These are phyloP conservation scores for Drosophila chauvacae DNA, from an alignment of 1,140 invertebrate genomes.

Conservation along the genomic window DNA sequence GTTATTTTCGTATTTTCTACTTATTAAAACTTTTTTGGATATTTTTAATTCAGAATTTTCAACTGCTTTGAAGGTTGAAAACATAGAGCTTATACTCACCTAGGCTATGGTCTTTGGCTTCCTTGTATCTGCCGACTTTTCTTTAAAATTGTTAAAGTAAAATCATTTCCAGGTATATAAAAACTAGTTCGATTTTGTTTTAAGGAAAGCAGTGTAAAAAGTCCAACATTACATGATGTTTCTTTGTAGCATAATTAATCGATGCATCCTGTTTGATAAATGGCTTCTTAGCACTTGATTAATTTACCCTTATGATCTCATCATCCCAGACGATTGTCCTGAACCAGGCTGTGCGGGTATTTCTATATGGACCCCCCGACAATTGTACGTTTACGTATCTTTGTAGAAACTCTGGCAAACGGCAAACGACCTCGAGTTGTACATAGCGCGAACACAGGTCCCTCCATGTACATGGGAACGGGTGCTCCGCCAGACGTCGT, in stretches of 20 bases:
- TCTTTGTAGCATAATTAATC: slow-evolving; percentile 9
- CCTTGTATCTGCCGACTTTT: neutral
- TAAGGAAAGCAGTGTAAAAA: neutral
- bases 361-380: neutral
- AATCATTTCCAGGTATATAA: neutral
- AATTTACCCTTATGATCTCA: slow-evolving; percentile 2
- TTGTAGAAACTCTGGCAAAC: slow-evolving; percentile 18
- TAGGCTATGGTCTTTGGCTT: neutral
- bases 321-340: slow-evolving; percentile 10
- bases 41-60: neutral
- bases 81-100: too few relatives aligned
- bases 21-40: too few relatives aligned
- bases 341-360: neutral
- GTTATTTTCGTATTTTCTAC: too few relatives aligned
- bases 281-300: slow-evolving; percentile 5
- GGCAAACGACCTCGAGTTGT: slow-evolving; percentile 72
- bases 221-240: neutral
- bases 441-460: slow-evolving; percentile 19
- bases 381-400: neutral
- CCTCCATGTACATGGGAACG: neutral
- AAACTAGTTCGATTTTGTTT: neutral
- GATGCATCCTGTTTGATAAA: neutral
- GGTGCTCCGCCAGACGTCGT: slow-evolving; percentile 32
- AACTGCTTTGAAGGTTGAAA: too few relatives aligned
- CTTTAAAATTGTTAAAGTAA: neutral